These are phyloP conservation scores for Bombus affinis DNA, from an alignment of 1,140 invertebrate genomes.

Conservation along the genomic window DNA sequence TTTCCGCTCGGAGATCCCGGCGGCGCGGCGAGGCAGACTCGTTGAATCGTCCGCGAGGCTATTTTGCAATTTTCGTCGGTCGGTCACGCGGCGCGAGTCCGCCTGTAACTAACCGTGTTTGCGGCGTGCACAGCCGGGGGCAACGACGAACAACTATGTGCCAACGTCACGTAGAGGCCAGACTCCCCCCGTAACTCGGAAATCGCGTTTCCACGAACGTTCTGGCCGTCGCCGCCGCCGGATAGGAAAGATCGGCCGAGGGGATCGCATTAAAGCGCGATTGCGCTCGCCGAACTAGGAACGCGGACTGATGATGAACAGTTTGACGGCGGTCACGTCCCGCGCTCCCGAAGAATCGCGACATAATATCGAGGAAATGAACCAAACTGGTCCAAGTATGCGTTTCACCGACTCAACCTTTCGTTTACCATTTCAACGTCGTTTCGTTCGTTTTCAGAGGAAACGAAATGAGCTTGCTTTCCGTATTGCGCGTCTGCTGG, in stretches of 20 bases:
- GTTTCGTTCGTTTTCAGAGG: not conserved
- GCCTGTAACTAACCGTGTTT: constrained; percentile 71
- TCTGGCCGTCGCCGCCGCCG: not conserved
- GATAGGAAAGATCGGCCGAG: constrained; percentile 16
- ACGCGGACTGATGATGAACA: constrained; percentile 36
- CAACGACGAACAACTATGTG: constrained; percentile 64
- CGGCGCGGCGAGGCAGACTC: not conserved
- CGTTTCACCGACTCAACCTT: not conserved
- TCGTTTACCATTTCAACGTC: no score
- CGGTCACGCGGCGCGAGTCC: constrained; percentile 67
- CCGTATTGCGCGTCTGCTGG: not conserved
- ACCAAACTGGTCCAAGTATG: constrained; percentile 17
- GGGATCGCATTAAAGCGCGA: constrained; percentile 26
- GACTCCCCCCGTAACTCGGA: constrained; percentile 43
- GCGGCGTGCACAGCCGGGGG: constrained; percentile 54
- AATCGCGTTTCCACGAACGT: constrained; percentile 55
- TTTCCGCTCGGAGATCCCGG: not conserved
- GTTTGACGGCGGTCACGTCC: constrained; percentile 39
- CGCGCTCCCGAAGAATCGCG: constrained; percentile 34
- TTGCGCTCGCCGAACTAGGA: constrained; percentile 28
- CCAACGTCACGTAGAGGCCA: constrained; percentile 64
- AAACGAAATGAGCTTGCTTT: not conserved
- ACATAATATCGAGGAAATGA: constrained; percentile 24
- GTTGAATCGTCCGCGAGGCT: constrained; percentile 46
- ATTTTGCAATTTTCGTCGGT: constrained; percentile 71